Evolutionary conservation across 2,113 vertebrate species (phyloP), one percentile per base, ranked within the genome.

Genomic region (Mobula birostris): DNA sequence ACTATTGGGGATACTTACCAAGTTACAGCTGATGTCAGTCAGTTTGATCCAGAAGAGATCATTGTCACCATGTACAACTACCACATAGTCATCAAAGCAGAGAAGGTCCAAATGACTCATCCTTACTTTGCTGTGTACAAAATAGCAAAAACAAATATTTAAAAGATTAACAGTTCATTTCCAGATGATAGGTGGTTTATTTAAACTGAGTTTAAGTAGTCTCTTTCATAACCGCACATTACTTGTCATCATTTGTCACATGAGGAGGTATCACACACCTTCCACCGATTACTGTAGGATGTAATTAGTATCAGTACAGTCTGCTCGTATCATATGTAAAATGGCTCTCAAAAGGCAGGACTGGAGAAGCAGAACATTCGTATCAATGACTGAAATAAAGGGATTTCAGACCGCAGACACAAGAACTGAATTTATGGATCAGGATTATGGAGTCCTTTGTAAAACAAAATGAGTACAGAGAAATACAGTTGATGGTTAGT

Each of bases 51-150:
- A 0, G 97, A 97, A 0, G 98, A 98, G 14, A 94, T 98, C 0
- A 97, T 98, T 91, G 97, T 98, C 95, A 97, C 97, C 96, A 97
- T 97, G 36, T 98, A 96, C 96, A 97, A 97, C 95, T 97, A 96
- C 95, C 94, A 96, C 0, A 95, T 98, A 0, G 72, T 97, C 95
- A 97, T 98, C 95, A 97, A 97, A 1, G 98, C 98, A 0, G 97
- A 98, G 95, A 98, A 98, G 97, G 97, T 98, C 94, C 48, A 90
- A 8, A 90, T 36, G 61, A 90, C 66, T 90, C 19, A 17, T 66
- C 29, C n/a, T 68, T 90, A 27, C 17, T 9, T 32, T 32, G 61
- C 17, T 27, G 24, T 29, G 58, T 12, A 24, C 40, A 48, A 82
- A 82, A 82, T 48, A 48, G 5, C 12, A 87, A 29, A 61, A 61